A percentile compares a stretch with the other conserved stretches of the same genome.
These are phyloP conservation scores for Ceratina calcarata DNA, from an alignment of 1,140 invertebrate species.

Conservation along the genomic window DNA sequence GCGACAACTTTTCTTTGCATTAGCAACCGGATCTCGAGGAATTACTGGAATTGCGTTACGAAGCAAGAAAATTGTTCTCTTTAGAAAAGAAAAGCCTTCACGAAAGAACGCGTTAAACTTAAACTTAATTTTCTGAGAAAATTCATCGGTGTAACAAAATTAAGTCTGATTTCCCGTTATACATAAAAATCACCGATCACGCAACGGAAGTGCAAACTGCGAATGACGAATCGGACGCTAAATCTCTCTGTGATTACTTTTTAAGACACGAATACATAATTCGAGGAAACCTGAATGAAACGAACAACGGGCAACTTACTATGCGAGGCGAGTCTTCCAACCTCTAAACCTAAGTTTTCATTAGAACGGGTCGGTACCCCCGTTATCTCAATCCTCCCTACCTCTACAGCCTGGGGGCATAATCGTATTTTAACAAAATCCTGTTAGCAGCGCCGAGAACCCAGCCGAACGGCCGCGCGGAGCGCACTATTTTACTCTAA, in stretches of 20 bases:
- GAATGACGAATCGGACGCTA: not conserved
- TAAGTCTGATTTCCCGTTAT: not conserved
- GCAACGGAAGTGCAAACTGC: not conserved
- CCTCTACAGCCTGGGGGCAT: not conserved
- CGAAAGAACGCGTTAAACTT: not conserved
- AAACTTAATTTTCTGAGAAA: not conserved
- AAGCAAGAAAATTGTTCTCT: not conserved
- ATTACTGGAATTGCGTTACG: not conserved
- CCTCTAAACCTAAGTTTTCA: constrained; percentile 51
- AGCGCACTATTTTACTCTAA: constrained; percentile 33
- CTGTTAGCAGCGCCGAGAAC: constrained; percentile 30
- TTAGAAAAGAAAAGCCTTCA: not conserved
- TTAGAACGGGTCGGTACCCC: constrained; percentile 33
- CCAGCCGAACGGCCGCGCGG: constrained; percentile 3
- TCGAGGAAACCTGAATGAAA: no score
- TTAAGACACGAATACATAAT: no score
- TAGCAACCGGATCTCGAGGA: constrained; percentile 19
- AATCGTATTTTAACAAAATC: constrained; percentile 53
- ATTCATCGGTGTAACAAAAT: not conserved
- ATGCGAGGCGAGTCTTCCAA: constrained; percentile 29
- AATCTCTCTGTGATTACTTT: no score
- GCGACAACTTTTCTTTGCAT: constrained; percentile 27
- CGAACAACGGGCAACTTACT: constrained; percentile 8
- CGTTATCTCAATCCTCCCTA: constrained; percentile 42
- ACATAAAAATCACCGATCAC: not conserved